Conservation (phyloP, 1,140 invertebrate genomes). For the Babylonia areolata region DNA sequence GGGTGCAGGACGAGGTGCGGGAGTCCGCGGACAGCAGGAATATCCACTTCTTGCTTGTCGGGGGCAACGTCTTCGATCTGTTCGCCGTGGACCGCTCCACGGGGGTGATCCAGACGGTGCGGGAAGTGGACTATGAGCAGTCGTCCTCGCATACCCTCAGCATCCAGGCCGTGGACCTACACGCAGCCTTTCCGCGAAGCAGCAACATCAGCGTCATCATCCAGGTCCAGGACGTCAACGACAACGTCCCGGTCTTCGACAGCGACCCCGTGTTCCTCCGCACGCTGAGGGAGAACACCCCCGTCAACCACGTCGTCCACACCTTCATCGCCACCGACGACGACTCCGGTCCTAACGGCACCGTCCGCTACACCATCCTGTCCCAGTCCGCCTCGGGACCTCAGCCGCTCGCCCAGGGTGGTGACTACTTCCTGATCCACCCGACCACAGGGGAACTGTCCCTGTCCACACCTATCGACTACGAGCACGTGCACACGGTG, state of each 20-base stretch:
- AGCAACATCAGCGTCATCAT: conserved; percentile 87
- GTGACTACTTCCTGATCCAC: conserved; percentile 85
- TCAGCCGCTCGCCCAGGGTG: conserved; percentile 34
- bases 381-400: conserved; percentile 81
- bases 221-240: conserved; percentile 92
- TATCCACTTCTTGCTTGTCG: conserved; percentile 99
- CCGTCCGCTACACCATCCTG: conserved; percentile 94
- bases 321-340: conserved; percentile 67
- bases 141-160: conserved; percentile 81
- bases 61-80: conserved; percentile 97
- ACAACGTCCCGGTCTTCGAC: conserved; percentile 90
- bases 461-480: conserved; percentile 85
- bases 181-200: conserved; percentile 62
- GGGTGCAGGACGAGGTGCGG: conserved; percentile 87
- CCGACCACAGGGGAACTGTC: conserved; percentile 88
- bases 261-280: conserved; percentile 66
- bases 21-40: conserved; percentile 94
- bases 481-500: conserved; percentile 82
- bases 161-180: conserved; percentile 71
- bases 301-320: conserved; percentile 62
- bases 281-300: conserved; percentile 81
- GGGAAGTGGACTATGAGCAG: conserved; percentile 91
- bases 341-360: conserved; percentile 84
- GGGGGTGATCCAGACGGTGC: conserved; percentile 97
- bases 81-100: conserved; percentile 99